Conservation (phyloP, 2,113 vertebrate species). For the Montifringilla adamsi region DNA sequence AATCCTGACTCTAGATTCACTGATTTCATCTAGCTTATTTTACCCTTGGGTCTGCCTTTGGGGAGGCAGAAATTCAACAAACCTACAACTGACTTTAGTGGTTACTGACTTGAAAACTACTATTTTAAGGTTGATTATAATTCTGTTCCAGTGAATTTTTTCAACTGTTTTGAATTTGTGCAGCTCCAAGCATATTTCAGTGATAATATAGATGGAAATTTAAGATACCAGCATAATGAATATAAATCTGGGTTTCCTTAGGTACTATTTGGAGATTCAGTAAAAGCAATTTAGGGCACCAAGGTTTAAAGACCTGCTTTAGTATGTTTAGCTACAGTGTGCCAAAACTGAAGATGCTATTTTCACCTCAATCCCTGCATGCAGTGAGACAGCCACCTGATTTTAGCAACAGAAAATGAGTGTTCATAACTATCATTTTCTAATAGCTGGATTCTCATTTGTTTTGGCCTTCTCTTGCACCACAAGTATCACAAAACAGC, state of each 20-base stretch:
- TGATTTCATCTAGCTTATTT: not conserved
- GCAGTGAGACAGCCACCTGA: not conserved
- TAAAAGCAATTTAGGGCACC: not conserved
- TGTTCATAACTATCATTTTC: not conserved
- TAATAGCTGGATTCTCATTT: not conserved
- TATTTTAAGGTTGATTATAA: constrained; percentile 31
- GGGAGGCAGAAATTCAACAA: not conserved
- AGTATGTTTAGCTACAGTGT: not conserved
- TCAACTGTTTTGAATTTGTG: not conserved
- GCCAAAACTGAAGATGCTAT: not conserved
- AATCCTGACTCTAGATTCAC: not conserved
- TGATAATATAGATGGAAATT: not conserved
- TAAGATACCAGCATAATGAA: not conserved
- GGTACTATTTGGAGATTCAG: not conserved
- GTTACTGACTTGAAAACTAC: not conserved
- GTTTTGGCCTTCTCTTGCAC: not conserved
- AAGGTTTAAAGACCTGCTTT: not conserved
- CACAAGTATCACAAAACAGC: not conserved
- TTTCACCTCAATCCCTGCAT: not conserved
- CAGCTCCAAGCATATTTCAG: not conserved
- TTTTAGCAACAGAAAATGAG: not conserved
- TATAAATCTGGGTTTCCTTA: not conserved
- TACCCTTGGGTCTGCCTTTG: not conserved
- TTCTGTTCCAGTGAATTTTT: not conserved
- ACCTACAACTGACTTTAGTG: not conserved